Evolutionary conservation across 1,140 invertebrate species (phyloP).

Genomic region (Zaprionus taronus): DNA sequence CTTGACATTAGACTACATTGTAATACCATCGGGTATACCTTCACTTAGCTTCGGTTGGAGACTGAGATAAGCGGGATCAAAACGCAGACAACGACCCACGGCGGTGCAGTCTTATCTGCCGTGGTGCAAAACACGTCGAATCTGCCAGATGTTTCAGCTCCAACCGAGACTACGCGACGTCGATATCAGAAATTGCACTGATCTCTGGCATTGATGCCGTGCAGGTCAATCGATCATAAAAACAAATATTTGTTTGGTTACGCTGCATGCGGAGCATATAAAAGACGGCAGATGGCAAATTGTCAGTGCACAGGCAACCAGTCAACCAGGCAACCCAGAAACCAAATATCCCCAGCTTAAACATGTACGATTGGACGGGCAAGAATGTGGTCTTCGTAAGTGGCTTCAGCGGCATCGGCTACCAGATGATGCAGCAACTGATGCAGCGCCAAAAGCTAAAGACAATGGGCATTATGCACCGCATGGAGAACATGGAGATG

Average conservation of each 20-base stretch:
- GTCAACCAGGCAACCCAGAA: background rate
- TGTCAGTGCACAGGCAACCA: background rate
- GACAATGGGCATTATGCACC: conserved; percentile 63
- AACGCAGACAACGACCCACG: conserved; percentile 47
- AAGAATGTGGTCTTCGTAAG: conserved; percentile 78
- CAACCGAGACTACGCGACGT: conserved; percentile 6
- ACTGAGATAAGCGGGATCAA: conserved; percentile 13
- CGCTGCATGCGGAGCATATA: conserved; percentile 13
- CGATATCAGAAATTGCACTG: conserved; percentile 5
- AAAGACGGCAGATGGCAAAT: conserved; percentile 20
- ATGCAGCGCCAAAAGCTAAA: conserved; percentile 73
- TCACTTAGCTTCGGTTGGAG: background rate
- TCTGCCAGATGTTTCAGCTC: conserved; percentile 10
- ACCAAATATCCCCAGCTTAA: background rate
- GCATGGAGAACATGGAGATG: conserved; percentile 80
- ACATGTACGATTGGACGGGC: conserved; percentile 74
- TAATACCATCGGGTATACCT: background rate
- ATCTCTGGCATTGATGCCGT: background rate
- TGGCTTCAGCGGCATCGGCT: conserved; percentile 74
- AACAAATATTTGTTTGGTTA: background rate
- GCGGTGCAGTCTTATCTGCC: conserved; percentile 51
- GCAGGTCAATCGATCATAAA: conserved; percentile 4
- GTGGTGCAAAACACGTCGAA: background rate
- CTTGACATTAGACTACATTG: background rate
- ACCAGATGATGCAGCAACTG: conserved; percentile 67